Base-by-base conservation (phyloP, 2,888 invertebrate species). In the Listrodromus nycthemerus region DNA sequence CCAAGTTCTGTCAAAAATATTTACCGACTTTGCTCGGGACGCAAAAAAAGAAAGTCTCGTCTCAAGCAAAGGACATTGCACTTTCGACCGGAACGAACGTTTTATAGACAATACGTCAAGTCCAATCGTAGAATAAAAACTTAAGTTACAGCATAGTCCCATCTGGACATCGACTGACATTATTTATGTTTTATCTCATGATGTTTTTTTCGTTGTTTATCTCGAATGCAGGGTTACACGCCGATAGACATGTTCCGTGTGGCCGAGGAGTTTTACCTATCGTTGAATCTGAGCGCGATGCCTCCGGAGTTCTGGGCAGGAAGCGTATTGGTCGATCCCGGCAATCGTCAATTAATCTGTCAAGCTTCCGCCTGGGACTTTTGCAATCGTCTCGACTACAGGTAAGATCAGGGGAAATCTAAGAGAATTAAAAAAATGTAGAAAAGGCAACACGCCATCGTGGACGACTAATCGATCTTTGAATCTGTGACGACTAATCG, bases 281-380 rank as follows among this genome's bases (percentile, higher is more conserved):
- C 98, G 0, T 95, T 98, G 91, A 98, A 98, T 91, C 96, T 98
- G 95, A 96, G 96, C 0, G 96, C 96, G 1, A 95, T 98, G 95
- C 97, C 98, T 0, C 95, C 96, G 1, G 96, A 97, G 90, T 98
- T 98, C 94, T 98, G 98, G 98, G 95, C 95, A 0, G 96, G 97
- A 85, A 98, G 98, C 5, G 95, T 98, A 41, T 94, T 98, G 58
- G 96, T 97, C 88, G 97, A 98, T 92, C 97, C 97, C 0, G 93
- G 95, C 0, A 97, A 97, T 89, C 94, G 97, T 10, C 95, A 96
- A 13, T 95, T 97, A 0, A 95, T 97, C 74, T 98, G 98, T 92
- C 97, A 98, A 89, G 98, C 98, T 0, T 97, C 98, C 0, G 98
- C 98, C 0, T 98, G 98, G 97, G 98, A 98, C 94, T 98, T 98